phyloP scores from a whole-genome alignment of 2,888 invertebrate genomes.

The Prosopocoilus inquinatus region DNA sequence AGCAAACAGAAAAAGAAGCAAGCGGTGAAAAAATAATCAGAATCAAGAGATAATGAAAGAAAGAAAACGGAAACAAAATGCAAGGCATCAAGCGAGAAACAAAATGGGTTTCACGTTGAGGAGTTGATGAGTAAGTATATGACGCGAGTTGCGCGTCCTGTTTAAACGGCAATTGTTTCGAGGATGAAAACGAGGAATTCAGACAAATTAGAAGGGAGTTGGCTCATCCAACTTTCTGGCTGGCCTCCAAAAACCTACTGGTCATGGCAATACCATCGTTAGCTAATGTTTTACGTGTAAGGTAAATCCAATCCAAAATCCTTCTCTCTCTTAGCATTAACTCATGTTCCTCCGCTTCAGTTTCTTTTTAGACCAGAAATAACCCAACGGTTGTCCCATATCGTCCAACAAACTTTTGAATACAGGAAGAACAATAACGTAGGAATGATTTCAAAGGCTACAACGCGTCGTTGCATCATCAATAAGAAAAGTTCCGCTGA shows the following conservation, averaged over 20 bases:
- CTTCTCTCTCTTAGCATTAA: background rate
- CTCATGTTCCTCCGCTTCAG: constrained; percentile 12
- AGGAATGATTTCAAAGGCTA: constrained; percentile 49
- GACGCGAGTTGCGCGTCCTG: constrained; percentile 47
- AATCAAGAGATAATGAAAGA: too few species aligned
- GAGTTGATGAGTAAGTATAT: constrained; percentile 46
- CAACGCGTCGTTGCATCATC: too few species aligned
- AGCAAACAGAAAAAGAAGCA: too few species aligned
- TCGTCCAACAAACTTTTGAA: constrained; percentile 41
- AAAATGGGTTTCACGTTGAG: constrained; percentile 40
- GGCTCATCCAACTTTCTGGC: constrained; percentile 30
- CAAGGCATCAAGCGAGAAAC: too few species aligned
- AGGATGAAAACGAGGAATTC: constrained; percentile 35
- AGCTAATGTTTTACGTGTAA: background rate
- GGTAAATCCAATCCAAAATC: background rate
- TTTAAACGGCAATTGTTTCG: constrained; percentile 42
- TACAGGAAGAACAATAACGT: constrained; percentile 45
- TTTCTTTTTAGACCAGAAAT: constrained; percentile 30
- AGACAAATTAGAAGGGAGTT: constrained; percentile 35
- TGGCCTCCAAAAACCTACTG: background rate
- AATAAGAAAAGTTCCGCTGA: too few species aligned
- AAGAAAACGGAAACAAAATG: too few species aligned
- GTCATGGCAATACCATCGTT: background rate
- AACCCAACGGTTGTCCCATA: constrained; percentile 38
- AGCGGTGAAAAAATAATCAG: too few species aligned